Base-by-base conservation (phyloP, 2,888 invertebrate species). In the Aromia moschata region DNA sequence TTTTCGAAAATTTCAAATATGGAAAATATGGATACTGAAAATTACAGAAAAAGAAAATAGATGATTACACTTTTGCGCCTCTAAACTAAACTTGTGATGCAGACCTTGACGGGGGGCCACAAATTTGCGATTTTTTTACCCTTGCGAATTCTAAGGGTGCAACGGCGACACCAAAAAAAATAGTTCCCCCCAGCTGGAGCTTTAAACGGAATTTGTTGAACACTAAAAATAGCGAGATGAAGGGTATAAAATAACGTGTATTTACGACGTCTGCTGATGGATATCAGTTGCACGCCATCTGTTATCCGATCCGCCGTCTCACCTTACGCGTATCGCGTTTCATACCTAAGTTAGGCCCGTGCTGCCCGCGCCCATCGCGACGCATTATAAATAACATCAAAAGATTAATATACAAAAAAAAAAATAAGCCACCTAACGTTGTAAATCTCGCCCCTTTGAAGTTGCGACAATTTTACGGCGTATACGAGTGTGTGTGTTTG, bases 221-320 rank as follows among this genome's bases (percentile, higher is more conserved):
- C 38, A 58, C 58, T 60, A 60, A 65, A 68, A 64, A 65, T 62
- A 69, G 64, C 67, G 62, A 71, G 69, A 71, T 71, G 71, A 70
- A 70, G 68, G 70, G 69, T 71, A 70, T 71, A 71, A 70, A 70
- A 67, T 71, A 70, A 67, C 60, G 53, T 52, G 67, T 71, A 69
- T 70, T 70, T 71, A 71, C 71, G 69, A 71, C 67, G 70, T 68
- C 70, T 69, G 69, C 66, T 76, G 78, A 78, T 78, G 77, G 77
- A 74, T 79, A 79, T 79, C 78, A 75, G 74, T 78, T 79, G 76
- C 78, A 77, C 77, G 75, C 78, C 79, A 79, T 79, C 79, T 79
- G 79, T 74, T 71, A 79, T 74, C 65, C 70, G 79, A 79, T 78
- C 73, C 67, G 67, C 67, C 56, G 65, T 73, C 75, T 78, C 76